phyloP scores from a whole-genome alignment of 2,797 vertebrate species.

The Margarornis squamiger region DNA sequence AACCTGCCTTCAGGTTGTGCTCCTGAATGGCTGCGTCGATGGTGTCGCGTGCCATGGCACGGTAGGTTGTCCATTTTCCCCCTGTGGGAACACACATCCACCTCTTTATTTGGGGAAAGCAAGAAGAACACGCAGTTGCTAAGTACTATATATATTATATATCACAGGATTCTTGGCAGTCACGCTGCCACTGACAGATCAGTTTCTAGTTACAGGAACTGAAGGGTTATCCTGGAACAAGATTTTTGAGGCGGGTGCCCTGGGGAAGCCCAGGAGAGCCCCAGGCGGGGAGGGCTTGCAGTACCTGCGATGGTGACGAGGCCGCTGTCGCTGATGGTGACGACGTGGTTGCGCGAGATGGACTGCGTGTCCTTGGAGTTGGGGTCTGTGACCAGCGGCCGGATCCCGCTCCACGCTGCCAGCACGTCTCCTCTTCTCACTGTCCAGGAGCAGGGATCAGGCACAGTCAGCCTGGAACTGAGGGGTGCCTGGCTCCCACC shows the following conservation, averaged over 20 bases:
- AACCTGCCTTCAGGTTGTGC: slow-evolving; percentile 76
- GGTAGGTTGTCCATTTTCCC: slow-evolving; percentile 98
- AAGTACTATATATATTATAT: rapidly evolving
- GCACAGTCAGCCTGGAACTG: background rate
- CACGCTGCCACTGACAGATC: background rate
- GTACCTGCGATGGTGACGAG: slow-evolving; percentile 95
- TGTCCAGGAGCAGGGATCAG: slow-evolving; percentile 59
- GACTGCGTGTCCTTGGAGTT: slow-evolving; percentile 94
- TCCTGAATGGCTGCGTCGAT: slow-evolving; percentile 82
- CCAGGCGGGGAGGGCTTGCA: rapidly evolving
- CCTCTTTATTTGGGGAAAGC: background rate
- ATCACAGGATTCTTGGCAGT: rapidly evolving
- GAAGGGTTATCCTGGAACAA: background rate
- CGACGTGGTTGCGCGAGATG: slow-evolving; percentile 92
- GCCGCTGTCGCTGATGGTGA: slow-evolving; percentile 86
- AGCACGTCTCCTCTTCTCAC: slow-evolving; percentile 96
- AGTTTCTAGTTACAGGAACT: rapidly evolving
- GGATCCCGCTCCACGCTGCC: slow-evolving; percentile 97
- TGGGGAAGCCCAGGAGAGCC: background rate
- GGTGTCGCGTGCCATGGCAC: slow-evolving; percentile 91
- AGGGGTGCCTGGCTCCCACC: background rate
- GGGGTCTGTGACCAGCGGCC: slow-evolving; percentile 92
- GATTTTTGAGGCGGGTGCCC: too few species aligned
- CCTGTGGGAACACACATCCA: slow-evolving; percentile 71
- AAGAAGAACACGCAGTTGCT: rapidly evolving